Conservation (phyloP, 2,888 invertebrate genomes). For the Drosophila trichaetosa region DNA sequence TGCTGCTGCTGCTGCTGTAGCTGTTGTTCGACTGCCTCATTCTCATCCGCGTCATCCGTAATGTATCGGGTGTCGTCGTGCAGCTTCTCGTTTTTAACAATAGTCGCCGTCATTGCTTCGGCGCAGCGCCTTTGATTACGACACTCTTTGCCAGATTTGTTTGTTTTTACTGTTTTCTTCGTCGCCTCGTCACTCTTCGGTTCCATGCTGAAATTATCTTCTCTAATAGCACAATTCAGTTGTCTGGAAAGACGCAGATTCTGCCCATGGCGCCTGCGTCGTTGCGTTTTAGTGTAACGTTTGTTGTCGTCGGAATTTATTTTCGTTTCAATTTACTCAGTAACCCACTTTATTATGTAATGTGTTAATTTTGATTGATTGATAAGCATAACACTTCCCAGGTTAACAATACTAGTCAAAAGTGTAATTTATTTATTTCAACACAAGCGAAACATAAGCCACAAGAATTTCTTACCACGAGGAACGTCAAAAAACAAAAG, state of each 20-base stretch:
- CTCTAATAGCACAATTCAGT: not conserved
- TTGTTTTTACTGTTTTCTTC: not conserved
- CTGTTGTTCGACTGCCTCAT: constrained; percentile 46
- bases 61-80: too few relatives aligned
- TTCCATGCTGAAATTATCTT: not conserved
- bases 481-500: not conserved
- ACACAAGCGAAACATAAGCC: not conserved
- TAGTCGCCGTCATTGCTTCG: not conserved
- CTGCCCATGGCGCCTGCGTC: not conserved
- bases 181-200: not conserved
- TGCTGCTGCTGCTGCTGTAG: constrained; percentile 68
- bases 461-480: not conserved
- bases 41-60: too few relatives aligned
- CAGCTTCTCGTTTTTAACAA: too few relatives aligned
- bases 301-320: not conserved
- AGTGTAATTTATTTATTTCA: not conserved
- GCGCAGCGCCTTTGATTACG: not conserved
- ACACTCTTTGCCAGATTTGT: not conserved
- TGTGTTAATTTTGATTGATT: not conserved
- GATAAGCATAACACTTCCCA: not conserved
- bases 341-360: not conserved
- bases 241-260: not conserved
- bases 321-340: not conserved
- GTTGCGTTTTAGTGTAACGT: not conserved
- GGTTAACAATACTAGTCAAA: not conserved